Evolutionary conservation across 1,140 invertebrate species (phyloP).

Genomic region (Calosoma granatense): DNA sequence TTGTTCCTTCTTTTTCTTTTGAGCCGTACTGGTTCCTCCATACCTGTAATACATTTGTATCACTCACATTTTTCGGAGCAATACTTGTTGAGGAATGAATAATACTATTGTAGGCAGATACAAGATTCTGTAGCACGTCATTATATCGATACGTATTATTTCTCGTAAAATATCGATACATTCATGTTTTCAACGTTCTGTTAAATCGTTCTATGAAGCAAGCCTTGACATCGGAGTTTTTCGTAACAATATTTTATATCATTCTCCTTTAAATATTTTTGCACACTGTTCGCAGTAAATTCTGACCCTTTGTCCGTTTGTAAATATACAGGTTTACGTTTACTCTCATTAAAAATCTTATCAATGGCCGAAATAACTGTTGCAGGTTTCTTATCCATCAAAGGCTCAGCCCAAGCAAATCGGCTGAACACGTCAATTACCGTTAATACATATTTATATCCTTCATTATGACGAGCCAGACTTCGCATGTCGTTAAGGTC

Average conservation of each 20-base stretch:
- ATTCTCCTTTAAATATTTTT: conserved; percentile 18
- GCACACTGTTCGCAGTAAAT: conserved; percentile 22
- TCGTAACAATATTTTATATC: conserved; percentile 30
- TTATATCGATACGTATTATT: conserved; percentile 30
- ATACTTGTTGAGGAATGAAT: conserved; percentile 26
- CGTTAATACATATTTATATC: background rate
- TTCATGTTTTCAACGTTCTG: conserved; percentile 32
- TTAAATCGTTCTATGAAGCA: conserved; percentile 35
- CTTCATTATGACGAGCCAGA: background rate
- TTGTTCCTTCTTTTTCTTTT: too few species aligned
- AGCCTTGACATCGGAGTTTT: conserved; percentile 33
- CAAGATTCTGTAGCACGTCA: conserved; percentile 30
- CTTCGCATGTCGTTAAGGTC: too few species aligned
- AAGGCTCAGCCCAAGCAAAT: background rate
- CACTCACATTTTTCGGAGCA: conserved; percentile 25
- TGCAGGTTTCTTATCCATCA: background rate
- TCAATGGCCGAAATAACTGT: conserved; percentile 11
- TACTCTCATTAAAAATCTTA: conserved; percentile 15
- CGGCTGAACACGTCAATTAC: background rate
- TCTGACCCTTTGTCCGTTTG: conserved; percentile 27
- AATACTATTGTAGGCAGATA: conserved; percentile 30
- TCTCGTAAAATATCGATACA: conserved; percentile 34
- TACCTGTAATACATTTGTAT: background rate
- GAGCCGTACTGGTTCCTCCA: background rate
- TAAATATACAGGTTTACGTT: conserved; percentile 20